Evolutionary conservation across 2,888 invertebrate genomes (phyloP), one percentile per base, ranked within the genome.

Genomic region (Thymelicus lineola): DNA sequence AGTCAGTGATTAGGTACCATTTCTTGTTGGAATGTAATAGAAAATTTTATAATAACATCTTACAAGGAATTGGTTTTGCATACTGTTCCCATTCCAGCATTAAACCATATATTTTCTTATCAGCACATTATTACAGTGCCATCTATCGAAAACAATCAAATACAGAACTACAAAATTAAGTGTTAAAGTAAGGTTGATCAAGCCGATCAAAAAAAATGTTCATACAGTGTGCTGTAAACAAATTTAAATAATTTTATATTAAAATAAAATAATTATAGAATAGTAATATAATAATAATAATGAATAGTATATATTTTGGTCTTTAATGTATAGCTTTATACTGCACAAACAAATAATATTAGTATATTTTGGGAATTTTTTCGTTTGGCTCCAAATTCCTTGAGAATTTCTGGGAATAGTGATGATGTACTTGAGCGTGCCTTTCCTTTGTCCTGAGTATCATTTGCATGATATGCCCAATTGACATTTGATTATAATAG

Each of bases 341-440:
- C n/a, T 57, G 57, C 60, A 60, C 60, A 78, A 80, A 74, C 60
- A 78, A 81, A 74, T 62, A 65, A 70, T 60, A 67, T 57, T 62
- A 45, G 9, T 20, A 53, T 53, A 20, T 50, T 50, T 53, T 53
- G 53, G 53, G 53, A 53, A 53, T 53, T 4, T 53, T 53, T 53
- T 10, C 28, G 53, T 53, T 53, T 53, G 9, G 0, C 50, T 7
- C 50, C 50, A 17, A 50, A 42, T 42, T 42, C 9, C 12, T 12
- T 42, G 12, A 42, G 12, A 42, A 50, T 50, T 17, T 6, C 50
- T 50, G 7, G 17, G 17, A 17, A 15, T 17, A 50, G 3, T 7
- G 7, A 50, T 48, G n/a, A 15, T n/a, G 6, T 50, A 17, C 2
- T 17, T 50, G 48, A 50, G 17, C 20, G 53, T 53, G 53, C 53